Conservation (phyloP, 2,797 vertebrate genomes). For the Crypturellus tataupa region DNA sequence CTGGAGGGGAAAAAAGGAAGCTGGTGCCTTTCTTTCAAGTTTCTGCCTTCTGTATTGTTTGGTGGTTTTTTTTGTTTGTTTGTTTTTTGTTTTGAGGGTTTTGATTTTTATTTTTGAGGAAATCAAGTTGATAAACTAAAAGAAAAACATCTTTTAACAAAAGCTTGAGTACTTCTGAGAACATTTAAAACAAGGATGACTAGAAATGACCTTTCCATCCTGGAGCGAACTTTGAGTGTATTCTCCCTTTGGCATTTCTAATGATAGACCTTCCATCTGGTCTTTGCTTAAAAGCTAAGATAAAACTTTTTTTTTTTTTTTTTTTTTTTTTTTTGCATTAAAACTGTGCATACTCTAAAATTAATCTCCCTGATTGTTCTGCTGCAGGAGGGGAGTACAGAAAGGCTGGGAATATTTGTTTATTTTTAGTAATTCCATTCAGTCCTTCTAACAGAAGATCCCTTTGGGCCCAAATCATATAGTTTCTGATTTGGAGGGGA, state of each 20-base stretch:
- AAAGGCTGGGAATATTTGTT: constrained; percentile 32
- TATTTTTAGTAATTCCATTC: constrained; percentile 48
- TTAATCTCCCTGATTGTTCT: constrained; percentile 62
- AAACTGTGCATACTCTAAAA: constrained; percentile 53
- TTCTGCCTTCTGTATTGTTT: constrained; percentile 34
- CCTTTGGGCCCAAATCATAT: neutral
- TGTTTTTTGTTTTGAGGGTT: constrained; percentile 14
- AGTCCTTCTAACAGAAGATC: neutral
- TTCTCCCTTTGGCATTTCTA: constrained; percentile 74
- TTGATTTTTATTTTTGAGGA: constrained; percentile 42
- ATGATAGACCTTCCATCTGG: constrained; percentile 75
- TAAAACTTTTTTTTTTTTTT: neutral
- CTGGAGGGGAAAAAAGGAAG: neutral
- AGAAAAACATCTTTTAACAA: constrained; percentile 16
- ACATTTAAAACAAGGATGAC: constrained; percentile 65
- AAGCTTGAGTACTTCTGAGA: constrained; percentile 60
- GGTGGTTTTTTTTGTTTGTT: neutral
- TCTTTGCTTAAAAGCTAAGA: constrained; percentile 67
- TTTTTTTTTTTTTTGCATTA: constrained; percentile 19
- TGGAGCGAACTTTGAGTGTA: constrained; percentile 48
- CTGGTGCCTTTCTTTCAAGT: constrained; percentile 45
- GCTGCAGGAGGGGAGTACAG: constrained; percentile 38
- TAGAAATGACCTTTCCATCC: constrained; percentile 73
- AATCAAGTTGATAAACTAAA: constrained; percentile 47
- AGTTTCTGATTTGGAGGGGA: neutral